Evolutionary conservation across 2,797 vertebrate species (phyloP).

Genomic region (Poeciliopsis paucimaculata): DNA sequence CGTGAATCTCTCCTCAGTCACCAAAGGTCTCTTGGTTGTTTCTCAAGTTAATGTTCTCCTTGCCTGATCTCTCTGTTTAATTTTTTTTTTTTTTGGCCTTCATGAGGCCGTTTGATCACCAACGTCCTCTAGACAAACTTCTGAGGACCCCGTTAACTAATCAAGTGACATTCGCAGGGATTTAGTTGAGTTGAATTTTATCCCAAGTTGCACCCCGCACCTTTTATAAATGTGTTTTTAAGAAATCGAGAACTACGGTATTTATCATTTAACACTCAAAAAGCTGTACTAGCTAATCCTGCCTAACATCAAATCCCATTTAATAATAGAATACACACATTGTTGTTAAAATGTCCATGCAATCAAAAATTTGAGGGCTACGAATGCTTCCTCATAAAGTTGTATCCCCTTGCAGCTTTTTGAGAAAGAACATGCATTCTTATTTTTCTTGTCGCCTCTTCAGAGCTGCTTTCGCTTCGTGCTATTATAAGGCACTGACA

Average conservation of each 20-base stretch:
- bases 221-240: neutral
- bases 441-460: constrained; percentile 13
- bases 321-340: neutral
- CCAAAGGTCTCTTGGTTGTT: neutral
- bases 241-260: neutral
- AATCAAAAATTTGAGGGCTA: neutral
- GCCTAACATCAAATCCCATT: neutral
- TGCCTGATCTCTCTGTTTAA: neutral
- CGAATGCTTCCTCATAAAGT: neutral
- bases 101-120: neutral
- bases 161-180: neutral
- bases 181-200: neutral
- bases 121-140: neutral
- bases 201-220: neutral
- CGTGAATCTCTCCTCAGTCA: neutral
- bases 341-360: neutral
- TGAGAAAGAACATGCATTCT: neutral
- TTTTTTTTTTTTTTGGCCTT: neutral
- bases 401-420: neutral
- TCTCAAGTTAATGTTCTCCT: neutral
- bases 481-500: constrained; percentile 5
- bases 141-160: neutral
- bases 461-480: constrained; percentile 13
- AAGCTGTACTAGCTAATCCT: neutral
- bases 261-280: neutral